Evolutionary conservation across 2,888 invertebrate genomes (phyloP), one percentile per base, ranked within the genome.

Genomic region (Phlogophora meticulosa): DNA sequence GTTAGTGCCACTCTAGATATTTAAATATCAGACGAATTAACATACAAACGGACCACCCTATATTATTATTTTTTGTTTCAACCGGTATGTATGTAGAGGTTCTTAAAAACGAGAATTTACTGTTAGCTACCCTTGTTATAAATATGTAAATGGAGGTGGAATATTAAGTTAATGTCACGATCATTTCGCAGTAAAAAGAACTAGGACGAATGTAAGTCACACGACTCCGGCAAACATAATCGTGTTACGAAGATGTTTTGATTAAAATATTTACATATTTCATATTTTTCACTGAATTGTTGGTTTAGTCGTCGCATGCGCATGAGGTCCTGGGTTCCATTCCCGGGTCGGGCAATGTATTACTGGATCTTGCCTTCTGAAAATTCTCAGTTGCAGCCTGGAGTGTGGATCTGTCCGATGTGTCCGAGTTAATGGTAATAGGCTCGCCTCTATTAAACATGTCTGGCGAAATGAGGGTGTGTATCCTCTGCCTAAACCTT

Each of bases 41-140:
- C 69, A 78, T 75, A 78, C 59, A 71, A 82, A 82, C 76, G 63
- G 72, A 73, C 63, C 76, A 80, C 73, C 78, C 76, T 74, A 78
- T 77, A 62, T 67, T 69, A 66, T 67, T 69, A 66, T 55, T 66
- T 58, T 53, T 46, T 51, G 63, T 58, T 36, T 7, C 13, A 71
- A 78, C 78, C 76, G 76, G 78, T 80, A 59, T 55, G 78, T 80
- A 57, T 58, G 20, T 15, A 48, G 53, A 60, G 9, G 24, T 59
- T 80, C 43, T 72, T 68, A 72, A 67, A n/a, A 81, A 79, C 67
- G 36, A 78, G 74, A 68, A 51, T 65, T 43, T 76, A 82, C 82
- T 72, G 82, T 82, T 81, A 82, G 43, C 80, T 80, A 80, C 82
- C 80, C 82, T 79, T 82, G 76, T 66, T 82, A 78, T 62, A 69